Base-by-base conservation (phyloP, 2,113 vertebrate species). In the Ciconia maguari region DNA sequence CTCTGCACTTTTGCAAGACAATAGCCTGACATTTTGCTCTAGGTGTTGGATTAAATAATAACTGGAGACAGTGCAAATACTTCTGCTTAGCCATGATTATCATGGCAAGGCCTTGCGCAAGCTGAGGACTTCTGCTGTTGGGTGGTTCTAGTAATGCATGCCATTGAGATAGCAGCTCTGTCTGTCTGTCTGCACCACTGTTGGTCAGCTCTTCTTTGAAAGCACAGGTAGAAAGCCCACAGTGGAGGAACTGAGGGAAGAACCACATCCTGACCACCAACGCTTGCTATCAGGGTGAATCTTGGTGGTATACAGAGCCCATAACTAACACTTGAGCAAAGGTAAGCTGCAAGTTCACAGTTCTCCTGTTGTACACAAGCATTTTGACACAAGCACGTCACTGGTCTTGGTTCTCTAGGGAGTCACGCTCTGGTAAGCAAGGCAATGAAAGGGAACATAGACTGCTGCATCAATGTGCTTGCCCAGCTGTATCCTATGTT, bases 21-120 rank as follows among this genome's bases (percentile, higher is more conserved):
- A 78, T n/a, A 87, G 38, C 6, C 42, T 82, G 81, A 79, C 41
- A 61, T 89, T 94, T 91, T 84, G 32, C 84, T 65, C 36, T 57
- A 87, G 61, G 65, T 79, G 81, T 41, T 32, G 44, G 77, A 60
- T 97, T 95, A 93, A 95, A 95, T 89, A 74, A 41, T 92, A 89
- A 71, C 87, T 91, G 65, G 87, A 87, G 83, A 82, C 79, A 87
- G 61, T 89, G 84, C 52, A 95, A 96, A 95, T 78, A 30, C 16
- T 87, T 92, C 72, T 89, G 29, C 24, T 82, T 82, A 82, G 74
- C 77, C 18, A 1, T 27, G 65, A 78, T 87, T 89, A 84, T 57
- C 87, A 41, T 62, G 29, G 69, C 81, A 84, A 89, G 55, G 57
- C 32, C 77, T 94, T 94, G 69, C 0, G 0, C 14, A 93, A 96